These are phyloP conservation scores for Hozukius guyotensis DNA, from an alignment of 2,797 vertebrate species.

Conservation along the genomic window DNA sequence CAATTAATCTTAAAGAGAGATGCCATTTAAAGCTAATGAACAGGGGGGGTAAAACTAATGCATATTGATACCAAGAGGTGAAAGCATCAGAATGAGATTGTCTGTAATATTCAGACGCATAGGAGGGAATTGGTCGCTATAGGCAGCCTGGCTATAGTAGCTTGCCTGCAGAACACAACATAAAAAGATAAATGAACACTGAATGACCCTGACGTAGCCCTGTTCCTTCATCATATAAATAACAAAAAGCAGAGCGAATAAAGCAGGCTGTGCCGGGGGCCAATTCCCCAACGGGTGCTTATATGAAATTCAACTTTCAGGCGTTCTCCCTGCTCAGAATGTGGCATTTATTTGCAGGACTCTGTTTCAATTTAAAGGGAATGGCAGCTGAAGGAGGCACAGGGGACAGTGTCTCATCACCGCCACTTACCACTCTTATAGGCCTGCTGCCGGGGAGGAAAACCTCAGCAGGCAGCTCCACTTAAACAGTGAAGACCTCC, in stretches of 20 bases:
- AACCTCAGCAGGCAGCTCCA: slow-evolving; percentile 78
- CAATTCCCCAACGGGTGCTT: slow-evolving; percentile 90
- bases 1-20: slow-evolving; percentile 84
- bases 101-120: slow-evolving; percentile 54
- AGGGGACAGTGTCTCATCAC: slow-evolving; percentile 87
- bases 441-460: slow-evolving; percentile 72
- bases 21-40: slow-evolving; percentile 83
- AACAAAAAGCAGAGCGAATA: slow-evolving; percentile 85
- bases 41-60: slow-evolving; percentile 61
- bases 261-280: slow-evolving; percentile 74
- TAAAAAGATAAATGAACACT: slow-evolving; percentile 79
- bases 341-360: slow-evolving; percentile 89
- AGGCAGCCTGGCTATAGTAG: slow-evolving; percentile 44
- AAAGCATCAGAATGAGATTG: slow-evolving; percentile 46
- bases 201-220: slow-evolving; percentile 76
- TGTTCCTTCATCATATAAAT: slow-evolving; percentile 91
- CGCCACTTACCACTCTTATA: slow-evolving; percentile 81
- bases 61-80: slow-evolving; percentile 64
- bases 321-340: slow-evolving; percentile 80
- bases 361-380: slow-evolving; percentile 91
- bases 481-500: slow-evolving; percentile 80
- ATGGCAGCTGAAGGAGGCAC: slow-evolving; percentile 91
- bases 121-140: slow-evolving; percentile 12
- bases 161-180: slow-evolving; percentile 53
- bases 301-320: slow-evolving; percentile 88